Base-by-base conservation (phyloP, 92 coral and sea anemone genomes). In the Epizoanthus rinbou region DNA sequence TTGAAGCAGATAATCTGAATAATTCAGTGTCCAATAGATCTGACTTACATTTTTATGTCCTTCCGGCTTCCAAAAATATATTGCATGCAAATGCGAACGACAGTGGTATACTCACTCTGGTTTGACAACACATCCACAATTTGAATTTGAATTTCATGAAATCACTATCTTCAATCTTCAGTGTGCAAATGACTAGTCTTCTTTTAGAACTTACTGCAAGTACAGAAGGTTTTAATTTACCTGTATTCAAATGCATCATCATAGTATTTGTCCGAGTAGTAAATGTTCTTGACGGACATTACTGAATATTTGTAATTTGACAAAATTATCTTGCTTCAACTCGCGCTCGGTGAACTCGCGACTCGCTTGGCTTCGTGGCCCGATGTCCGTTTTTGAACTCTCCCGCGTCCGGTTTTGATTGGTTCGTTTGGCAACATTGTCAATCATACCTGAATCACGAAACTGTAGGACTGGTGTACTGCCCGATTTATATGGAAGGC, bases 181-280 rank as follows among this genome's bases (percentile, higher is more conserved):
- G 31, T 28, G 31, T 28, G 31, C 31, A 28, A 28, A 28, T 28
- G 31, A 28, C 31, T 28, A 28, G 31, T 28, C 31, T 28, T 28
- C 31, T 28, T 28, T 28, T 28, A 28, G 31, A 28, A 2, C 31
- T 28, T 37, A 37, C 6, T 37, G 59, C 35, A 57, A 54, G 63
- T 3, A n/a, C 22, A 37, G 18, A 39, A 57, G 73, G 16, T 31
- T 45, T 21, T 21, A 25, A 21, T 25, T 47, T 72, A 93, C 98
- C 98, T 93, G 95, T 93, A 93, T 76, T 93, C 98, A 73, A 83
- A 93, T 60, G 56, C 23, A 17, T 87, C 91, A 91, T 93, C 98
- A 58, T 88, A 90, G 88, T 93, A 93, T 69, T 93, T 93, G 68
- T 93, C 94, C 54, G 98, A 93, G 84, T 93, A 93, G 69, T 91